A percentile compares a stretch with the other conserved stretches of the same genome.
phyloP scores from a whole-genome alignment of 2,888 invertebrate genomes.

The Diploptera punctata region DNA sequence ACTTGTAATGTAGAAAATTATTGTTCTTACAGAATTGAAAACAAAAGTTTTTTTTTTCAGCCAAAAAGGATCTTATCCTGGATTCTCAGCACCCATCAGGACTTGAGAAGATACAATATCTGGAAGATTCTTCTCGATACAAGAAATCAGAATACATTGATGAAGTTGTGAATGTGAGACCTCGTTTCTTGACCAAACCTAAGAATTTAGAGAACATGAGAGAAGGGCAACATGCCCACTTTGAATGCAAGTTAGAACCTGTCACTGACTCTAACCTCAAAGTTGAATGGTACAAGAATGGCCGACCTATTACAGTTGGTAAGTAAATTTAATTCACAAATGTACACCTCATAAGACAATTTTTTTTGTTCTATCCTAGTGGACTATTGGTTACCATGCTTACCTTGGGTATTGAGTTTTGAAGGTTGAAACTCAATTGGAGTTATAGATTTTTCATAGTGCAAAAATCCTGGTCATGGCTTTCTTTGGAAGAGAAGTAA shows the following conservation, averaged over 20 bases:
- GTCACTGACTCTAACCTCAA: conserved; percentile 95
- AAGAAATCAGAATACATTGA: conserved; percentile 82
- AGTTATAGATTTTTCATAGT: too few relatives aligned
- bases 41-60: conserved; percentile 54
- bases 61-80: conserved; percentile 84
- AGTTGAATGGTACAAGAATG: conserved; percentile 97
- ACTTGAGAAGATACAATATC: conserved; percentile 88
- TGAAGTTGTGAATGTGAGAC: conserved; percentile 82
- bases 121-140: conserved; percentile 87
- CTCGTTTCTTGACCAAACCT: conserved; percentile 85
- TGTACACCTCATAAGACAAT: too few relatives aligned
- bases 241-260: conserved; percentile 97
- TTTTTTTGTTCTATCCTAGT: too few relatives aligned
- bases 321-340: conserved; percentile 44
- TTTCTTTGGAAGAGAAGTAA: too few relatives aligned
- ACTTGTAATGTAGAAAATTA: too few relatives aligned
- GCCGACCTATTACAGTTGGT: conserved; percentile 90
- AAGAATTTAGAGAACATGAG: conserved; percentile 84
- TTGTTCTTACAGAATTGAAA: too few relatives aligned
- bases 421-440: too few relatives aligned
- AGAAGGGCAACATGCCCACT: conserved; percentile 94
- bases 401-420: too few relatives aligned
- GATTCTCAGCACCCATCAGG: conserved; percentile 93
- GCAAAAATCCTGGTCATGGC: too few relatives aligned
- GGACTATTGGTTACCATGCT: too few relatives aligned